Conservation (phyloP, 2,888 invertebrate genomes). For the Alsophila aescularia region DNA sequence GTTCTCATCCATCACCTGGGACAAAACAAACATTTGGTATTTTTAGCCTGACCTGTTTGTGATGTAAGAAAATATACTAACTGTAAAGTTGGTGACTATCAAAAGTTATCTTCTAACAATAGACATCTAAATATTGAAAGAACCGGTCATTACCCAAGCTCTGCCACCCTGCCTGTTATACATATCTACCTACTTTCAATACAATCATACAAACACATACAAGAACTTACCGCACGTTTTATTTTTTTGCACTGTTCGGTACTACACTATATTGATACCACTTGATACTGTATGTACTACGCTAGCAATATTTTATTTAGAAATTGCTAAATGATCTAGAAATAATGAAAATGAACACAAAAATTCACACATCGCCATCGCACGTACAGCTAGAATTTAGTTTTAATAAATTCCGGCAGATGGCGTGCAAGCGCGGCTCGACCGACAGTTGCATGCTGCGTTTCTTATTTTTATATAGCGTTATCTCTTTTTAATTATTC, state of each 20-base stretch:
- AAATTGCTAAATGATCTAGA: constrained; percentile 43
- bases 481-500: constrained; percentile 15
- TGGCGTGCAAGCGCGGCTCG: constrained; percentile 34
- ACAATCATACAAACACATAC: constrained; percentile 69
- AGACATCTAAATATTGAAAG: constrained; percentile 55
- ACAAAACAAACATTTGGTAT: constrained; percentile 56
- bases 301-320: background rate
- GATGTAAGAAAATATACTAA: constrained; percentile 47
- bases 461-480: background rate
- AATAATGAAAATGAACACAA: constrained; percentile 60
- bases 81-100: constrained; percentile 34
- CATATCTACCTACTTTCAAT: constrained; percentile 71
- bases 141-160: constrained; percentile 72
- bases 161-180: constrained; percentile 58
- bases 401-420: constrained; percentile 33
- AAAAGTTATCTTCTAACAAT: constrained; percentile 46
- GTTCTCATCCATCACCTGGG: constrained; percentile 75
- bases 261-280: constrained; percentile 20
- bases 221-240: constrained; percentile 69
- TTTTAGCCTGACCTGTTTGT: constrained; percentile 57
- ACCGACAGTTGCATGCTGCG: background rate
- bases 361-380: constrained; percentile 72
- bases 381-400: constrained; percentile 35
- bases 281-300: constrained; percentile 20
- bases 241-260: constrained; percentile 31